These are phyloP conservation scores for Prionailurus bengalensis DNA, from an alignment of 2,113 vertebrate genomes.

Conservation along the genomic window DNA sequence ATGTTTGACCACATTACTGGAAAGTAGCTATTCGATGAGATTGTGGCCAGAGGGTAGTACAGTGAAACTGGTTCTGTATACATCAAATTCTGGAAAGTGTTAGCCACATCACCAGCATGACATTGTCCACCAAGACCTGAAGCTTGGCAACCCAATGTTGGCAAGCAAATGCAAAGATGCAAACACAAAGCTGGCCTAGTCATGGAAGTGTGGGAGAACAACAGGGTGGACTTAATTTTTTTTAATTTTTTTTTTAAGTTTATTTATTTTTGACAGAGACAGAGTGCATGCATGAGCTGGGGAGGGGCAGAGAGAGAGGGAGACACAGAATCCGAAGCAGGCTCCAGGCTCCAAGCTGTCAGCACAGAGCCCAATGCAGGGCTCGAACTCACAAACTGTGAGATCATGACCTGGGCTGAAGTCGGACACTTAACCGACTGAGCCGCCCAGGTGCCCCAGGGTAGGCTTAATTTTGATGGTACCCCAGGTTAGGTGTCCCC, in stretches of 20 bases:
- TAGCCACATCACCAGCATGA: constrained; percentile 99
- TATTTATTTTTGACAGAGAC: too few species aligned
- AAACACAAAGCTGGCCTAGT: constrained; percentile 96
- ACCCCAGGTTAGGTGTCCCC: constrained; percentile 97
- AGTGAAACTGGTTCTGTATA: constrained; percentile 98
- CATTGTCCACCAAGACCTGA: constrained; percentile 98
- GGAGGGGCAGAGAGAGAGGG: too few species aligned
- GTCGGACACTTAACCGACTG: too few species aligned
- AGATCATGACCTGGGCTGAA: too few species aligned
- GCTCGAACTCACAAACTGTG: too few species aligned
- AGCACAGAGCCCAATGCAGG: too few species aligned
- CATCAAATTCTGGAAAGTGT: constrained; percentile 98
- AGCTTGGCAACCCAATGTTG: constrained; percentile 96
- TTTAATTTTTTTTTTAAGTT: too few species aligned
- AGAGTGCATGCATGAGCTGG: too few species aligned
- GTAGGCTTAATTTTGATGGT: constrained; percentile 92
- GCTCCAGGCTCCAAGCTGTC: too few species aligned
- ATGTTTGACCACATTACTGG: constrained; percentile 98
- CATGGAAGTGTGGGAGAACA: constrained; percentile 93
- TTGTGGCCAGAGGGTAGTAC: constrained; percentile 98
- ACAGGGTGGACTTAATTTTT: constrained; percentile 87
- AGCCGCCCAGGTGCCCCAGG: too few species aligned
- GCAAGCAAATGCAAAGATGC: constrained; percentile 98
- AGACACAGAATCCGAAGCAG: too few species aligned
- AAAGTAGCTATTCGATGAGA: constrained; percentile 98